Evolutionary conservation across 2,888 invertebrate genomes (phyloP).

Genomic region (Octodonta nipae): DNA sequence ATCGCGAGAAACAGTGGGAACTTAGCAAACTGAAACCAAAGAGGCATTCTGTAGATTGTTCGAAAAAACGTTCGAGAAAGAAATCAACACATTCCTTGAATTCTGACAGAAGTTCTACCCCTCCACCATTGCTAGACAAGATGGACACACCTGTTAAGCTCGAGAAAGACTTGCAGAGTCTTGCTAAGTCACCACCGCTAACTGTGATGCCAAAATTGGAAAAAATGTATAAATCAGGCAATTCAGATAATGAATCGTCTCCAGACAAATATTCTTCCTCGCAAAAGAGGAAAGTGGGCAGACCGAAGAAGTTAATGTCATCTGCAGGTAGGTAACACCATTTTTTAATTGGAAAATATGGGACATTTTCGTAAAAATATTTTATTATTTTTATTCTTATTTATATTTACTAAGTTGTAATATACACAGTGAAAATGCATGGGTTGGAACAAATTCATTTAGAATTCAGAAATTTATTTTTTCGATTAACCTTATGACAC

Average conservation of each 20-base stretch:
- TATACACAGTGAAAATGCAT: too few relatives aligned
- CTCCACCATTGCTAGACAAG: conserved; percentile 30
- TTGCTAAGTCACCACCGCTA: conserved; percentile 34
- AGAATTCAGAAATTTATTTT: too few relatives aligned
- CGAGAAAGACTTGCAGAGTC: conserved; percentile 20
- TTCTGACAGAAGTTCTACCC: conserved; percentile 26
- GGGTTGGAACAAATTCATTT: too few relatives aligned
- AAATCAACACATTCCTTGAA: conserved; percentile 27
- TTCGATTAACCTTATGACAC: too few relatives aligned
- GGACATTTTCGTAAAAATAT: too few relatives aligned
- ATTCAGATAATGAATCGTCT: conserved; percentile 15
- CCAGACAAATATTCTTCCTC: conserved; percentile 35
- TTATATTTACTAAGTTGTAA: too few relatives aligned
- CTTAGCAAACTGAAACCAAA: conserved; percentile 57
- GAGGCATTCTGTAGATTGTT: conserved; percentile 25
- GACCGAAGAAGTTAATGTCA: conserved; percentile 57
- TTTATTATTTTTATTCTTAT: too few relatives aligned
- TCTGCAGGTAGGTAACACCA: too few relatives aligned
- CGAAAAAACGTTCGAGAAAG: conserved; percentile 40
- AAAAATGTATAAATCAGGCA: conserved; percentile 12
- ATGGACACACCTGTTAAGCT: conserved; percentile 23
- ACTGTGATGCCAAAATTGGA: conserved; percentile 23
- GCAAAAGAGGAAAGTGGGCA: conserved; percentile 70
- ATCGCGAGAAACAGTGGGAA: conserved; percentile 72
- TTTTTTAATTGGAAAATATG: too few relatives aligned